Conservation (phyloP, 2,113 vertebrate species). For the Aptenodytes forsteri region DNA sequence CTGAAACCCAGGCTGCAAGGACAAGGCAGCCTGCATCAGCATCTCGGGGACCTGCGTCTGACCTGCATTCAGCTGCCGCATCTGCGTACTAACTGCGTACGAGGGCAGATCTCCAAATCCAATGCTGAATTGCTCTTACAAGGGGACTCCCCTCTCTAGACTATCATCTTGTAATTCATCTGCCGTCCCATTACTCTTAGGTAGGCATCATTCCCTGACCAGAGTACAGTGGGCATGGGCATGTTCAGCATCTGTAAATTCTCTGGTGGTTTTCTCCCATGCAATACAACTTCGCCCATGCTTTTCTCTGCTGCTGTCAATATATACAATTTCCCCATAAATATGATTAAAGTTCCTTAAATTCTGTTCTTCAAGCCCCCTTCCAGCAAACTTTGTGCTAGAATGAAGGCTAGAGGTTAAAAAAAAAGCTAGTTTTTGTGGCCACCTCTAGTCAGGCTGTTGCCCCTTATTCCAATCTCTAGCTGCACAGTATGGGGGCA, state of each 20-base stretch:
- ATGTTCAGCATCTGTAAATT: not conserved
- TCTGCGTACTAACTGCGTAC: rapidly evolving
- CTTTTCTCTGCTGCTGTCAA: not conserved
- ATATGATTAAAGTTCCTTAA: not conserved
- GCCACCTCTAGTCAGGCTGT: not conserved
- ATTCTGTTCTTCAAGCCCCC: not conserved
- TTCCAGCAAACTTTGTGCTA: not conserved
- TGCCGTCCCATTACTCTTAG: not conserved
- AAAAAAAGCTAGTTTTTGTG: not conserved
- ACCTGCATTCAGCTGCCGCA: not conserved
- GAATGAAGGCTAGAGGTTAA: not conserved
- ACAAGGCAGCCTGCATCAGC: not conserved
- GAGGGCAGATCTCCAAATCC: not conserved
- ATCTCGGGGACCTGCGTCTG: not conserved
- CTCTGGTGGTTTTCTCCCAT: not conserved
- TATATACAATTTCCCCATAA: not conserved
- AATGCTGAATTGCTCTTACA: not conserved
- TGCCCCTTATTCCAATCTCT: not conserved
- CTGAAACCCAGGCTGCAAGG: not conserved
- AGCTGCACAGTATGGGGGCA: not conserved
- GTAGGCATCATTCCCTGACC: not conserved
- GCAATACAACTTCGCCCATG: not conserved
- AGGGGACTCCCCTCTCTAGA: not conserved
- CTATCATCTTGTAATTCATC: not conserved
- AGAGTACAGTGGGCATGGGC: not conserved